phyloP scores from a whole-genome alignment of 2,113 vertebrate genomes.

The Zosterops japonicus region DNA sequence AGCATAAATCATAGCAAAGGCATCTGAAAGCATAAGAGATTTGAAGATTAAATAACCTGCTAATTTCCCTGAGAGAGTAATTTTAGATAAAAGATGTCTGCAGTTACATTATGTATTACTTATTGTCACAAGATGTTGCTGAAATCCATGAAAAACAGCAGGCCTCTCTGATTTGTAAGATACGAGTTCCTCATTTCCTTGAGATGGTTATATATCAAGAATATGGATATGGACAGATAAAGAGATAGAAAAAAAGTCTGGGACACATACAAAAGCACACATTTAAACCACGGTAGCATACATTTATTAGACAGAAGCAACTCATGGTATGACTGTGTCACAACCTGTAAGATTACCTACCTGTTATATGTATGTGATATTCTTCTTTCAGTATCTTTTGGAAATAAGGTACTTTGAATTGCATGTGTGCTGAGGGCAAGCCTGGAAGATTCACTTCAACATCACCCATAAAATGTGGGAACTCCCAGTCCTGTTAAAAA shows the following conservation, averaged over 20 bases:
- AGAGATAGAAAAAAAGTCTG: neutral
- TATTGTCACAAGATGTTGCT: neutral
- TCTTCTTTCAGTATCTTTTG: constrained; percentile 93
- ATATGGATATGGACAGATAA: neutral
- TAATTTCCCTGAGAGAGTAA: constrained; percentile 24
- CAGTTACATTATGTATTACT: neutral
- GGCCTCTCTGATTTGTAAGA: neutral
- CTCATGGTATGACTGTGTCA: neutral
- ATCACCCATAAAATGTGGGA: constrained; percentile 98
- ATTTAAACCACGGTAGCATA: neutral
- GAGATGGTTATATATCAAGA: neutral
- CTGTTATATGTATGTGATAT: constrained; percentile 97
- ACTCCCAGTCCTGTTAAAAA: constrained; percentile 92
- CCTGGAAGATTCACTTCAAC: constrained; percentile 96
- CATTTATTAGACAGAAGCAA: neutral
- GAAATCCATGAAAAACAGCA: neutral
- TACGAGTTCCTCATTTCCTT: neutral
- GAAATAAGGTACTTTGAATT: constrained; percentile 91
- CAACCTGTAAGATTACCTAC: constrained; percentile 63
- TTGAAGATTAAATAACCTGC: constrained; percentile 44
- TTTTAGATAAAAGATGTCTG: constrained; percentile 46
- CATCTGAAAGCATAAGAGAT: constrained; percentile 23
- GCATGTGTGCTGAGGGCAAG: constrained; percentile 90
- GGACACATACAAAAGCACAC: neutral
- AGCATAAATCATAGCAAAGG: constrained; percentile 41